Percentiles rank a stretch among this genome's conserved stretches.
These are phyloP conservation scores for Aphodius granarius DNA, from an alignment of 2,888 invertebrate genomes.

Conservation along the genomic window DNA sequence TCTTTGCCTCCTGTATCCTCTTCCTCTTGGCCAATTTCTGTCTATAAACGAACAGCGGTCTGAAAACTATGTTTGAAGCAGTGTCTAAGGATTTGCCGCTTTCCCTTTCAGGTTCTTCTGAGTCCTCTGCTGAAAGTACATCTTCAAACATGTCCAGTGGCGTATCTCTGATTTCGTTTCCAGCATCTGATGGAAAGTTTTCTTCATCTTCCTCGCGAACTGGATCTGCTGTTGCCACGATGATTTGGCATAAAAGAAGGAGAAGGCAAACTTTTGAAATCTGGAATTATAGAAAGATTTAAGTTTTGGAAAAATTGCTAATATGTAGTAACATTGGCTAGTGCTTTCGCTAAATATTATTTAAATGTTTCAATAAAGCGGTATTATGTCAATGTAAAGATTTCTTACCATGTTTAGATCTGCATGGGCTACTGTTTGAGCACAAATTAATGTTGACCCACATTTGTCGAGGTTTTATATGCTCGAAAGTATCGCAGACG, in stretches of 20 bases:
- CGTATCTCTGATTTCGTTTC: background rate
- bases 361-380: too few species aligned
- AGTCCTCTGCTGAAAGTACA: background rate
- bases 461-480: background rate
- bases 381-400: too few species aligned
- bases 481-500: background rate
- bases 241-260: background rate
- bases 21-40: conserved; percentile 15
- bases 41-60: conserved; percentile 18
- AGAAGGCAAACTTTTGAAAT: background rate
- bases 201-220: background rate
- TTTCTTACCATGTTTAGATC: background rate
- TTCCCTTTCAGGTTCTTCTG: background rate
- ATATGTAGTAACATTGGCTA: too few species aligned
- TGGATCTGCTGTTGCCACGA: background rate
- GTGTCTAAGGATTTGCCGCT: conserved; percentile 19
- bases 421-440: background rate
- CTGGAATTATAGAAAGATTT: background rate
- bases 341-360: too few species aligned
- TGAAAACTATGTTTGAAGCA: conserved; percentile 12
- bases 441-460: background rate
- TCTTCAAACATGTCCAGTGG: background rate
- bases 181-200: background rate
- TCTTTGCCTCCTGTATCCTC: background rate
- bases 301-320: background rate